Evolutionary conservation across 1,140 invertebrate species (phyloP), one percentile per base, ranked within the genome.

Genomic region (Octopus sinensis): DNA sequence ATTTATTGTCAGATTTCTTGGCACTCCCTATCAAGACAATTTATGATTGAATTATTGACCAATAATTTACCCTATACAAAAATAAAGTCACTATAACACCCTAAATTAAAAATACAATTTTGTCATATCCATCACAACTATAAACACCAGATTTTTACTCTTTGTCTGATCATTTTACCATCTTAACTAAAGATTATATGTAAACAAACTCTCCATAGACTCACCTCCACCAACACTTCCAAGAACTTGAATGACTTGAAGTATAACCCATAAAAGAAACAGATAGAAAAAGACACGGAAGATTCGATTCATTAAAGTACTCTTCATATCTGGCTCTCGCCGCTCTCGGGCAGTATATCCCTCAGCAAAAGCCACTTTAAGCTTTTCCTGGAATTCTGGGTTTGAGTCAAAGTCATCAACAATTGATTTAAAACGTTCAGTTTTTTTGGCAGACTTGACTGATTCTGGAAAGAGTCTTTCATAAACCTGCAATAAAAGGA

Each of bases 351-450:
- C 85, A 10, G 82, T 81, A 56, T 86, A 86, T n/a, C 85, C 85
- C 79, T 86, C 85, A 51, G 85, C 85, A 83, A 86, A 86, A 3
- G 85, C 84, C 5, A 86, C 81, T 77, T 86, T 86, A 51, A 86
- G 80, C 53, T 83, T 84, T 53, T 83, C 81, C 78, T 85, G 83
- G 13, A 83, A 52, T 71, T 86, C 85, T 43, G 85, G 84, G 51
- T 84, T 80, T 13, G 75, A n/a, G 4, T 85, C 82, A 62, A 78
- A 56, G 13, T 84, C 82, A 13, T 54, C 56, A 54, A 82, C 79
- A 7, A 85, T 5, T 6, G 81, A 83, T 52, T 78, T 54, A 43
- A 83, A 82, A 62, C 80, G 78, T 5, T 76, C 79, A 4, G 81
- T 82, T 54, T 83, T 76, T 79, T 56, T 75, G 9, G 75, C 23